Evolutionary conservation across 2,888 invertebrate species (phyloP), one percentile per base, ranked within the genome.

Genomic region (Hedya salicella): DNA sequence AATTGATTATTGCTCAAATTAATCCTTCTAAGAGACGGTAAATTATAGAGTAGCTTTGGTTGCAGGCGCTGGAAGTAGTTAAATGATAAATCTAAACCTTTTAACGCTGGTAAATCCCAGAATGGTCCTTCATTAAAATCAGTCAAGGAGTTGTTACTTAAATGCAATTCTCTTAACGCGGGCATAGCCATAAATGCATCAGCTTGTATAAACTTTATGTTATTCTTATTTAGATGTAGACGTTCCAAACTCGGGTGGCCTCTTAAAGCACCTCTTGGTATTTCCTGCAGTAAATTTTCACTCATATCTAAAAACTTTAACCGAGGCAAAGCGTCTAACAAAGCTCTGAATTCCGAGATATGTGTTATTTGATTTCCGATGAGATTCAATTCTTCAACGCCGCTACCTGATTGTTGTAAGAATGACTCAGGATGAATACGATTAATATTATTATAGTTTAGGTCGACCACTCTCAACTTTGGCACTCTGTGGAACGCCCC

Each of bases 171-270:
- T 72, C 97, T 92, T 40, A 98, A 86, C 0, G 97, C 96, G 0
- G 96, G 96, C 95, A 98, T 96, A 14, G 96, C 96, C 79, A 95
- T 94, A 78, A 98, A 95, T 0, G 97, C 96, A 78, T 97, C 96
- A 42, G 95, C 92, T 75, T 96, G 96, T 63, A 97, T 95, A 56
- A 94, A 93, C 67, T 94, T 94, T 56, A 97, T 93, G 70, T 93
- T 94, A 77, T 98, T 98, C 82, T 95, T 95, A 79, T 97, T 96
- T 64, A 97, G 90, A 87, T 97, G 96, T 36, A 97, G 88, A 73
- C 96, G 93, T 85, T 97, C 97, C 71, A 98, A 83, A 57, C 95
- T 96, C 0, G 95, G 95, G 79, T 97, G 97, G 1, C 97, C 97
- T 74, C 96, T 92, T 9, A 97, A 81, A 0, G 96, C 95, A 0